Base-by-base conservation (phyloP, 2,888 invertebrate genomes). In the Imbricaverruca yamaguchii region DNA sequence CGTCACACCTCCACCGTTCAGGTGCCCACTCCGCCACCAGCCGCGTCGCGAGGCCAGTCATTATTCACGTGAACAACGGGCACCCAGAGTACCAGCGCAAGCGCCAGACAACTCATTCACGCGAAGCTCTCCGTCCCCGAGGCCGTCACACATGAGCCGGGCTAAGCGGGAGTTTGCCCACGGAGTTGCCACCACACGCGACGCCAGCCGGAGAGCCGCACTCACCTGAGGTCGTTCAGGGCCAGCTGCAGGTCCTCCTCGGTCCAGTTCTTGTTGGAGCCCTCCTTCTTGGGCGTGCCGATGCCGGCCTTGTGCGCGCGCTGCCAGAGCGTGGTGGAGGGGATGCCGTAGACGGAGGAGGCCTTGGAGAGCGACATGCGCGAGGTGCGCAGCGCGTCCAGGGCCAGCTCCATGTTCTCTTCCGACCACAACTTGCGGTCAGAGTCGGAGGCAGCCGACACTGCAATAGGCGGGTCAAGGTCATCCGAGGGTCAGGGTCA, bases 271-370 rank as follows among this genome's bases (percentile, higher is more conserved):
- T 94, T 94, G 81, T 93, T 92, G 18, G 92, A 92, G 74, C 94
- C 94, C 86, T 95, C 95, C 88, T 94, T 94, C 89, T 95, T 95
- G 82, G 95, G 95, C 83, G 95, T 95, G 88, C 94, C 94, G 87
- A 95, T 95, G 84, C 95, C 95, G 86, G 94, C 89, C 23, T 85
- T 82, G 88, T 95, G 95, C 61, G 95, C 95, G 84, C 95, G 90
- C 88, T 95, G 95, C 95, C 95, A 95, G 65, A 95, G 89, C 21
- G 95, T 95, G 80, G 95, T 95, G 81, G 95, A 94, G 81, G 95
- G 95, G 86, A 95, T 95, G 84, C 95, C 94, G 87, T 92, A 95
- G 53, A 92, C 92, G 77, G 94, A 92, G 84, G 93, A 92, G 81
- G 94, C 93, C 89, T 94, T 94, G 82, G 95, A 95, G 83, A 95